Conservation (phyloP, 2,888 invertebrate genomes). For the Ectobius pallidus region DNA sequence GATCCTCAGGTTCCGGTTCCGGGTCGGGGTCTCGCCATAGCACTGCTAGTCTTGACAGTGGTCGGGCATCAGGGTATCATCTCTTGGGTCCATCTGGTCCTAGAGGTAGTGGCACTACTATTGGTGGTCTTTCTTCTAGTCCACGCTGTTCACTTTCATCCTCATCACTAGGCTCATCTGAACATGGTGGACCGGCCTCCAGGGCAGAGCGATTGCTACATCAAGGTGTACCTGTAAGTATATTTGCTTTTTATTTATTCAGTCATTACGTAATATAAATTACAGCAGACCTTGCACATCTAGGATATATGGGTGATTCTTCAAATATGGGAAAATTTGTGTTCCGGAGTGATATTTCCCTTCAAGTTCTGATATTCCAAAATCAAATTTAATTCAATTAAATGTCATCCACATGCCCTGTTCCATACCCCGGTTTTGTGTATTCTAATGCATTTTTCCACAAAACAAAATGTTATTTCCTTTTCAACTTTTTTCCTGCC, state of each 20-base stretch:
- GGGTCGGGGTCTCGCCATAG: slow-evolving; percentile 89
- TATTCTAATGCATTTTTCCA: too few species aligned
- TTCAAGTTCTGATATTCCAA: too few species aligned
- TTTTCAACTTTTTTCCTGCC: too few species aligned
- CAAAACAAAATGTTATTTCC: too few species aligned
- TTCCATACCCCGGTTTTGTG: too few species aligned
- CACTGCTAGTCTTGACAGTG: slow-evolving; percentile 88
- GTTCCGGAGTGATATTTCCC: too few species aligned
- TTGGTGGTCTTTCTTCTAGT: slow-evolving; percentile 56
- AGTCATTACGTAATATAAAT: too few species aligned
- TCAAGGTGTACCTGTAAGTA: slow-evolving; percentile 73
- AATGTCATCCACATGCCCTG: too few species aligned
- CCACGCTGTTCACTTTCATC: slow-evolving; percentile 78
- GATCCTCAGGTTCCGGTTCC: slow-evolving; percentile 84
- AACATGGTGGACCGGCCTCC: slow-evolving; percentile 60
- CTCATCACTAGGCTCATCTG: slow-evolving; percentile 73
- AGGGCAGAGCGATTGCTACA: slow-evolving; percentile 76
- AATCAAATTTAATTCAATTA: too few species aligned
- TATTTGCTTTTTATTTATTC: neutral
- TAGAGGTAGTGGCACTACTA: slow-evolving; percentile 48
- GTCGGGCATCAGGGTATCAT: slow-evolving; percentile 84
- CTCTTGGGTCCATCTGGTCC: slow-evolving; percentile 44
- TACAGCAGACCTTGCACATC: too few species aligned
- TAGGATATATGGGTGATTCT: too few species aligned
- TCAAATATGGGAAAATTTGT: too few species aligned